Evolutionary conservation across 2,113 vertebrate genomes (phyloP).

Genomic region (Rattus rattus): DNA sequence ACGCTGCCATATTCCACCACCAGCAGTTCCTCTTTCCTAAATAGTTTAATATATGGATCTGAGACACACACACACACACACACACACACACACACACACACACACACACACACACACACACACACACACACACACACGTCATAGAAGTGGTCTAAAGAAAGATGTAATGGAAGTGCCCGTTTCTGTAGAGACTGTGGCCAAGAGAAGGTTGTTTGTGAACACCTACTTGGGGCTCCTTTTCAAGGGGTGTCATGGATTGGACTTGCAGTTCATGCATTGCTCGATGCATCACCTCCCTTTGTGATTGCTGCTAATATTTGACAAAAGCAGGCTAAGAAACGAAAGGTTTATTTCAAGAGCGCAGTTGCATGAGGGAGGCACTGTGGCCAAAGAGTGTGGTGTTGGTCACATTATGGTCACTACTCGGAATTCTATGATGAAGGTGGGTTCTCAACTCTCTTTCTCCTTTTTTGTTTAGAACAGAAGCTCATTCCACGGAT

Average conservation of each 20-base stretch:
- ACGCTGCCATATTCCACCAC: background rate
- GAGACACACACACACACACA: fast-evolving
- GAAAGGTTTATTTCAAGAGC: no score
- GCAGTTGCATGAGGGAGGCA: background rate
- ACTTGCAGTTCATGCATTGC: no score
- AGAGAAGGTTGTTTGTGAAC: background rate
- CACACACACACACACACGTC: background rate
- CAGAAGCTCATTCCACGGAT: background rate
- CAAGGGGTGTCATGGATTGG: background rate
- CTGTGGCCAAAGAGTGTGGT: background rate
- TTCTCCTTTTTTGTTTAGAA: background rate
- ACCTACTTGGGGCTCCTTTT: no score
- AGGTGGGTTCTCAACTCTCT: background rate
- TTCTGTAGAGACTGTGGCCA: background rate
- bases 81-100: background rate
- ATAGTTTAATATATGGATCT: background rate
- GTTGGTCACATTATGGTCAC: no score
- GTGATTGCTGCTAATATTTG: background rate
- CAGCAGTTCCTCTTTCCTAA: background rate
- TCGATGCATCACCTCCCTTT: no score
- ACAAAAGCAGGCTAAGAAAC: background rate
- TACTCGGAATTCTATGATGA: no score
- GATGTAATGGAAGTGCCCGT: background rate
- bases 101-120: background rate
- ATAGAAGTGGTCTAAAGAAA: background rate